Conservation (phyloP, 30 jellyfish, hydroid and myxozoan genomes). For the Sanderia malayensis region DNA sequence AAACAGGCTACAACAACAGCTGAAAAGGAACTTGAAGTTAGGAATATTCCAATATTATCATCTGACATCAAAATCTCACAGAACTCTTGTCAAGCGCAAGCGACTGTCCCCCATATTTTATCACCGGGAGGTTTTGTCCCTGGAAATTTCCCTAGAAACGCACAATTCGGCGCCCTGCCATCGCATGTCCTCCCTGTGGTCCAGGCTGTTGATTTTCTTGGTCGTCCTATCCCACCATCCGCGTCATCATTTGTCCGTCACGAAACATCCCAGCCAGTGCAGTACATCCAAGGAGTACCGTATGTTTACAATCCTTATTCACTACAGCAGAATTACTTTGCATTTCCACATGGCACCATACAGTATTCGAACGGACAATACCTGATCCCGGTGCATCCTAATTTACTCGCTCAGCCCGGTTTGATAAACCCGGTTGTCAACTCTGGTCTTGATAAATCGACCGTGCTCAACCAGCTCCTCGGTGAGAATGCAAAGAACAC, state of each 20-base stretch:
- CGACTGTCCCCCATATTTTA: not conserved
- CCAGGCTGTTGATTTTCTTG: conserved; percentile 31
- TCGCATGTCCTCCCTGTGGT: conserved; percentile 71
- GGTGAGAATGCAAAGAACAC: not conserved
- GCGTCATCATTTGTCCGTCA: conserved; percentile 5
- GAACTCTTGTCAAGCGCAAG: not conserved
- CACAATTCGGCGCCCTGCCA: conserved; percentile 32
- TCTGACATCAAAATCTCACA: not conserved
- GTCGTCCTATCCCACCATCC: conserved; percentile 29
- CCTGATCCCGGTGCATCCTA: conserved; percentile 54
- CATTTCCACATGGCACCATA: conserved; percentile 55
- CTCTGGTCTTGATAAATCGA: not conserved
- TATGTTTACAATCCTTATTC: conserved; percentile 51
- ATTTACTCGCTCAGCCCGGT: conserved; percentile 39
- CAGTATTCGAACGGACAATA: conserved; percentile 61
- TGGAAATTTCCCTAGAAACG: conserved; percentile 14
- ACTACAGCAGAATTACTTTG: conserved; percentile 43
- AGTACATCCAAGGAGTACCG: conserved; percentile 49
- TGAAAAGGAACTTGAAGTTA: no score
- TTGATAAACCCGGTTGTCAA: not conserved
- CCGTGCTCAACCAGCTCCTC: not conserved
- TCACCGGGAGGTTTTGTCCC: conserved; percentile 11
- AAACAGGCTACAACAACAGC: no score
- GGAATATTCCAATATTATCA: no score
- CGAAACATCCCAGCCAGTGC: conserved; percentile 24